Evolutionary conservation across 2,888 invertebrate genomes (phyloP).

Genomic region (Lasioglossum vierecki): DNA sequence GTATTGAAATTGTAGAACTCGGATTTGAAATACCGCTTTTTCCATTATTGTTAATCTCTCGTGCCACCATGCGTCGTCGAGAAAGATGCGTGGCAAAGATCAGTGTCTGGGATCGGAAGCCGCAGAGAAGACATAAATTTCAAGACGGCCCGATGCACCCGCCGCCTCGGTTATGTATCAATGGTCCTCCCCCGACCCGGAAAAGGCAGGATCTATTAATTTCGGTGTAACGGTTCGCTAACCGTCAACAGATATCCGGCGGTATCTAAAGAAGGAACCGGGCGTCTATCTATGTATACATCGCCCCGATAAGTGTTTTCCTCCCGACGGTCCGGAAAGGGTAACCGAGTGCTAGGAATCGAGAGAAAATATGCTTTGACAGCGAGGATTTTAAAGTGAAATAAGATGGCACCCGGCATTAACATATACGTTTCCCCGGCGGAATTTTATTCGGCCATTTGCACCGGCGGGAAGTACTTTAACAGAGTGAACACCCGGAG

Average conservation of each 20-base stretch:
- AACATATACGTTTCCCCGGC: slow-evolving; percentile 35
- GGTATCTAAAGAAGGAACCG: slow-evolving; percentile 44
- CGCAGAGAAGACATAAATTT: slow-evolving; percentile 78
- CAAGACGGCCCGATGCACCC: slow-evolving; percentile 67
- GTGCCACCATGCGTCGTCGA: neutral
- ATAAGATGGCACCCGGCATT: slow-evolving; percentile 45
- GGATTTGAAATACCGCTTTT: neutral
- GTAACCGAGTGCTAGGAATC: slow-evolving; percentile 24
- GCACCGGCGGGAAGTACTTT: slow-evolving; percentile 1
- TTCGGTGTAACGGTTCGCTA: slow-evolving; percentile 69
- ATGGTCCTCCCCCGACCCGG: slow-evolving; percentile 72
- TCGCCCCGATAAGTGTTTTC: slow-evolving; percentile 29
- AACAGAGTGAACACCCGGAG: neutral
- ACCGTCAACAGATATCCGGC: slow-evolving; percentile 65
- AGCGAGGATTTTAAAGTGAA: slow-evolving; percentile 51
- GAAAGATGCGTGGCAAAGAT: slow-evolving; percentile 77
- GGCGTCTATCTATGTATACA: neutral
- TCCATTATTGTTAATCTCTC: neutral
- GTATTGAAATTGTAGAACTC: too few relatives aligned
- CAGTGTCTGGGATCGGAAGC: slow-evolving; percentile 68
- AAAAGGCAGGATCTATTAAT: slow-evolving; percentile 71
- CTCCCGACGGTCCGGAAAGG: slow-evolving; percentile 7
- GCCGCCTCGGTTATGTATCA: slow-evolving; percentile 77
- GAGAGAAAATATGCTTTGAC: slow-evolving; percentile 40
- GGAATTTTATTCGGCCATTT: slow-evolving; percentile 36